phyloP scores from a whole-genome alignment of 64 coral and sea anemone genomes.

The Orbicella faveolata region DNA sequence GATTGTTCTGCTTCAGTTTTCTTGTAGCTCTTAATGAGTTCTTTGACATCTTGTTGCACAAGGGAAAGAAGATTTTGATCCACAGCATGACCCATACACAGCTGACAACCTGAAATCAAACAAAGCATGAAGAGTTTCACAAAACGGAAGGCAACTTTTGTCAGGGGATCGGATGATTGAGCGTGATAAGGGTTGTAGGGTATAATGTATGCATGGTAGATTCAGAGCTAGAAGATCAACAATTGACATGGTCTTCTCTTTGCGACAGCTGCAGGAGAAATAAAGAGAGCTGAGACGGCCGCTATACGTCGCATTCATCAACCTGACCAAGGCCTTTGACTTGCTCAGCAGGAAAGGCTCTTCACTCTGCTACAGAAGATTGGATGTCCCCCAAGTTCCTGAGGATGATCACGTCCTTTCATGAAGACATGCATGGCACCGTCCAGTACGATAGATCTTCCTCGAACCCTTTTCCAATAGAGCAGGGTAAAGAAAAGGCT shows the following conservation, averaged over 20 bases:
- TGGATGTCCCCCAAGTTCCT: slow-evolving; percentile 25
- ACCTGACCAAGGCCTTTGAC: slow-evolving; percentile 17
- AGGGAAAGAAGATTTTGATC: no score
- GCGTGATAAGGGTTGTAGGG: no score
- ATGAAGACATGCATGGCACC: slow-evolving; percentile 11
- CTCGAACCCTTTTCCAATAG: neutral
- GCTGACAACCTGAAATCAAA: neutral
- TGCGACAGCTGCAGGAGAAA: slow-evolving; percentile 52
- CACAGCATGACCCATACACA: neutral
- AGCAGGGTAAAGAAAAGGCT: slow-evolving; percentile 34
- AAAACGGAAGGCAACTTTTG: no score
- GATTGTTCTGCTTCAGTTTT: neutral
- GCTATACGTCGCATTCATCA: neutral
- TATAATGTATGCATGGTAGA: no score
- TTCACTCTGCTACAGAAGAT: slow-evolving; percentile 27
- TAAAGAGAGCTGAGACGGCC: slow-evolving; percentile 2
- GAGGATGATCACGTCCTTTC: slow-evolving; percentile 7
- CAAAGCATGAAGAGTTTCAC: neutral
- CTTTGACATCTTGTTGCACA: neutral
- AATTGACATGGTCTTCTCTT: slow-evolving; percentile 20
- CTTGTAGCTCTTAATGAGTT: neutral
- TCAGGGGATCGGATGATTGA: no score
- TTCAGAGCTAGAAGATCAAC: neutral
- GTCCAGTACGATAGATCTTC: neutral
- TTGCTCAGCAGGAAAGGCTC: neutral